phyloP scores from a whole-genome alignment of 1,140 invertebrate species.

The Drosophila nebulosa region DNA sequence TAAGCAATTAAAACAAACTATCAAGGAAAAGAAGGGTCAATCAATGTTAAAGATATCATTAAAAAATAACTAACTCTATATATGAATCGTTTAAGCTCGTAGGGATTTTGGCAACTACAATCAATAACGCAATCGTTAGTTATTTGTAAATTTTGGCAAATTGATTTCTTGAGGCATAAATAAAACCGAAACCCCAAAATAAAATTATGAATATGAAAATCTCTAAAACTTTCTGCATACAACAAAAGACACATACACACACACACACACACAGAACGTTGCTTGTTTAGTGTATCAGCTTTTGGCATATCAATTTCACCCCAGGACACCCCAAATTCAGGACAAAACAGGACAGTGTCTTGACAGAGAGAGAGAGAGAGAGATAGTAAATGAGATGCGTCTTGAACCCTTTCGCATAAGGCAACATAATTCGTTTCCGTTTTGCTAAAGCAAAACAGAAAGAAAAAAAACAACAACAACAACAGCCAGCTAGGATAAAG shows the following conservation, averaged over 20 bases:
- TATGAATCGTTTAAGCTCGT: no score
- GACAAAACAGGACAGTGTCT: not conserved
- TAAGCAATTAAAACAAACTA: no score
- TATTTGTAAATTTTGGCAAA: conserved; percentile 26
- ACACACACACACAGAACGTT: no score
- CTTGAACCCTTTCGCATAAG: conserved; percentile 60
- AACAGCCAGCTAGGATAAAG: conserved; percentile 28
- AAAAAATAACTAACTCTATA: no score
- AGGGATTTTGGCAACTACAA: no score
- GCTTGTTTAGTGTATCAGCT: not conserved
- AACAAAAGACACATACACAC: no score
- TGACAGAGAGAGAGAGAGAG: no score
- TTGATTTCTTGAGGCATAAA: conserved; percentile 12
- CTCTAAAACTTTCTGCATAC: not conserved
- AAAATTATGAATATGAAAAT: conserved; percentile 16
- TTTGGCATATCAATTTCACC: conserved; percentile 63
- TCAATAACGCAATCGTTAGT: not conserved
- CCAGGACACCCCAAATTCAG: conserved; percentile 24
- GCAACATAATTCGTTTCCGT: conserved; percentile 73
- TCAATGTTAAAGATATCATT: no score
- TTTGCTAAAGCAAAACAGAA: conserved; percentile 34
- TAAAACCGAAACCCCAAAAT: conserved; percentile 5
- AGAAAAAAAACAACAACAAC: conserved; percentile 3
- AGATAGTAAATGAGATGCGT: conserved; percentile 15
- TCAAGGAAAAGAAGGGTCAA: no score